A percentile compares a stretch with the other conserved stretches of the same genome.
Evolutionary conservation across 2,113 vertebrate species (phyloP).

Genomic region (Fregetta grallaria): DNA sequence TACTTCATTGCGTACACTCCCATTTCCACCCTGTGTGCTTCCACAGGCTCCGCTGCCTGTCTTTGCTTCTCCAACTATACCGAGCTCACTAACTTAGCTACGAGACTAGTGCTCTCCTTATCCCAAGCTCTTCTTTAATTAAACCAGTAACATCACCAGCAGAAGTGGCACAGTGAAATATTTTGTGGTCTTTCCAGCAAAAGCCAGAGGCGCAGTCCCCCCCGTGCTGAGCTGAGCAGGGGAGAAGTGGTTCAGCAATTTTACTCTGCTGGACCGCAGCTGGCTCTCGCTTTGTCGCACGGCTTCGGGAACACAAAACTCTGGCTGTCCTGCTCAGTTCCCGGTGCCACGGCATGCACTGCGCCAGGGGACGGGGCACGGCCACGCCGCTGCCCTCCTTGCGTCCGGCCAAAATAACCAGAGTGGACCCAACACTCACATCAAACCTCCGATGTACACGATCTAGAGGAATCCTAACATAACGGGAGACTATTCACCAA

Average conservation of each 20-base stretch:
- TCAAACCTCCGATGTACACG: background rate
- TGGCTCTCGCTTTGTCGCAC: background rate
- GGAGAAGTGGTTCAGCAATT: accelerated
- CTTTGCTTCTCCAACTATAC: background rate
- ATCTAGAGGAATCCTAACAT: background rate
- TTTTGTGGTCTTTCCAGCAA: background rate
- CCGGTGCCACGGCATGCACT: background rate
- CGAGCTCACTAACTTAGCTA: accelerated
- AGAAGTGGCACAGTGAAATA: background rate
- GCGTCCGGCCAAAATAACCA: background rate
- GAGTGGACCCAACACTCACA: background rate
- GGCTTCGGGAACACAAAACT: background rate
- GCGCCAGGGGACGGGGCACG: background rate
- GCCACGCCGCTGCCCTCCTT: background rate
- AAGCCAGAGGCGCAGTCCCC: background rate
- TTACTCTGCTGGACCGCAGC: background rate
- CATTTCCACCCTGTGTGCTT: accelerated
- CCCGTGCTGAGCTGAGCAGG: background rate
- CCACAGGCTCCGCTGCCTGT: background rate
- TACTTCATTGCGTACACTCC: background rate
- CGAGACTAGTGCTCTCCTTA: background rate
- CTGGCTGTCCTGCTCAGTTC: background rate
- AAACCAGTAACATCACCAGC: background rate
- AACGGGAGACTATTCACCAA: background rate
- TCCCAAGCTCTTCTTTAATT: background rate